Conservation (phyloP, 2,888 invertebrate species). For the Seladonia tumulorum region DNA sequence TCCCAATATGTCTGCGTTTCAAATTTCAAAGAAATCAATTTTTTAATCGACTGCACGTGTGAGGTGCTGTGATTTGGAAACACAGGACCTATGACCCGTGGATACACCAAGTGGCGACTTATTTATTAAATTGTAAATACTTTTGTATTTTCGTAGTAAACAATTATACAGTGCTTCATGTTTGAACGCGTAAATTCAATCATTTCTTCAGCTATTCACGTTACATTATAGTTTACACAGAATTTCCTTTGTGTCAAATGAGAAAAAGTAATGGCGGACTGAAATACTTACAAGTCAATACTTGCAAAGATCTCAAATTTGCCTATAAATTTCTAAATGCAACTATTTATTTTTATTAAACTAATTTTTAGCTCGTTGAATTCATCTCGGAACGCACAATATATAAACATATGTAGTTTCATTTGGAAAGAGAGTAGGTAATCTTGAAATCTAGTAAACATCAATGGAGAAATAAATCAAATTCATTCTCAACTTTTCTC, state of each 20-base stretch:
- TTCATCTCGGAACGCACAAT: conserved; percentile 16
- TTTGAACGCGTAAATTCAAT: conserved; percentile 32
- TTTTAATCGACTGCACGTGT: conserved; percentile 26
- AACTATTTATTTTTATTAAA: conserved; percentile 11
- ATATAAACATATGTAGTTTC: conserved; percentile 11
- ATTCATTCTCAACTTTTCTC: neutral
- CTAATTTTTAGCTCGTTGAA: neutral
- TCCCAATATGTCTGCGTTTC: conserved; percentile 26
- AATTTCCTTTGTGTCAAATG: conserved; percentile 4
- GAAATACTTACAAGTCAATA: neutral
- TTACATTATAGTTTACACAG: neutral
- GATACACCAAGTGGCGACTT: conserved; percentile 71
- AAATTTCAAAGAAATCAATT: conserved; percentile 34
- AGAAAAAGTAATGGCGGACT: neutral
- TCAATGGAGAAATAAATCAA: neutral
- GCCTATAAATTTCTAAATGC: neutral
- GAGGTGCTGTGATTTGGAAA: conserved; percentile 72
- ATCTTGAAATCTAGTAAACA: neutral
- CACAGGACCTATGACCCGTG: conserved; percentile 79
- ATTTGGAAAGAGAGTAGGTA: neutral
- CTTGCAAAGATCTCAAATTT: neutral
- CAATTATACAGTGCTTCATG: conserved; percentile 54
- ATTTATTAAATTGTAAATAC: conserved; percentile 83
- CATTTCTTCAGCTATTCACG: conserved; percentile 20
- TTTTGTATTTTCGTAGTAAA: conserved; percentile 82